Percentiles rank a stretch among this genome's conserved stretches.
Conservation (phyloP, 2,797 vertebrate species). For the Periophthalmus magnuspinnatus region DNA sequence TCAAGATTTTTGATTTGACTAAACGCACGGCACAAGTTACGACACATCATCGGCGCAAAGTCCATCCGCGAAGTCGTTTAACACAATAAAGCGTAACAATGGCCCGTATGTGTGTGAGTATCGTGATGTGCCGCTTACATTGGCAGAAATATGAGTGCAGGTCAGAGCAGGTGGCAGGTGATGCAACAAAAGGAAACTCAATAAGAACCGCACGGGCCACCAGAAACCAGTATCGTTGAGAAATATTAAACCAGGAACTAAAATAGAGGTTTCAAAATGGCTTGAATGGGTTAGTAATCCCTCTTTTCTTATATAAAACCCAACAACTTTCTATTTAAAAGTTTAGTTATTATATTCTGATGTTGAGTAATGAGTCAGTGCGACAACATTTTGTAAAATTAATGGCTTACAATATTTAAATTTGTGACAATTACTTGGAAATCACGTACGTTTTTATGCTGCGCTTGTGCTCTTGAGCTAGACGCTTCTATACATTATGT, state of each 20-base stretch:
- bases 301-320: background rate
- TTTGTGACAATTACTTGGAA: too few relatives aligned
- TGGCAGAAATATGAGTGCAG: constrained; percentile 33
- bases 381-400: too few relatives aligned
- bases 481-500: too few relatives aligned
- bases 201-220: constrained; percentile 14
- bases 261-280: constrained; percentile 17
- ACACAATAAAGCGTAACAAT: constrained; percentile 17
- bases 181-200: constrained; percentile 43
- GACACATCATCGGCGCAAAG: background rate
- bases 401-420: too few relatives aligned
- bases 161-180: constrained; percentile 48
- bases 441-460: too few relatives aligned
- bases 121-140: constrained; percentile 34
- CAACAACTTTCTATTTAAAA: too few relatives aligned
- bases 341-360: background rate
- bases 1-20: background rate
- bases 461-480: too few relatives aligned
- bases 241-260: constrained; percentile 18
- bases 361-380: background rate
- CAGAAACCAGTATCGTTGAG: constrained; percentile 30
- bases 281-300: background rate
- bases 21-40: too few relatives aligned
- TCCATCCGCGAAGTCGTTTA: background rate
- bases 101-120: constrained; percentile 7